phyloP scores from a whole-genome alignment of 2,113 vertebrate species.

The Eretmodus cyanostictus region DNA sequence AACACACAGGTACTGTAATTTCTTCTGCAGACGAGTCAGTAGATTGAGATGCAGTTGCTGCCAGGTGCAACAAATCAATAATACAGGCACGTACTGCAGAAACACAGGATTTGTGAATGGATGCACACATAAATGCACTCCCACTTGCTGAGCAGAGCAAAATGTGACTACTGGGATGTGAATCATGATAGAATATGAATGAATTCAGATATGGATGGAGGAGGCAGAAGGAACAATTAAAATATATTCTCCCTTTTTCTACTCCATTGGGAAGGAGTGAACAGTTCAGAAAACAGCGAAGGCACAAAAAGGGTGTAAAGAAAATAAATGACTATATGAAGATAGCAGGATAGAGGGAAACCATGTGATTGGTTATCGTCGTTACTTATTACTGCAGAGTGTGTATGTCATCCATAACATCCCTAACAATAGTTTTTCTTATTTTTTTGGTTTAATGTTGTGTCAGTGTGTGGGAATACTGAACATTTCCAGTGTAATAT shows the following conservation, averaged over 20 bases:
- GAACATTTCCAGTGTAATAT: not conserved
- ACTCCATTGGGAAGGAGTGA: not conserved
- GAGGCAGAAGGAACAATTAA: not conserved
- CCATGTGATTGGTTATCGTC: not conserved
- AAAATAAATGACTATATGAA: not conserved
- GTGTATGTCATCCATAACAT: not conserved
- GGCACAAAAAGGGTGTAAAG: not conserved
- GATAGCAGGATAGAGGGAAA: not conserved
- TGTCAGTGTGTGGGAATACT: not conserved
- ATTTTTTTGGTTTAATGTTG: not conserved
- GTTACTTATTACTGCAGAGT: not conserved
- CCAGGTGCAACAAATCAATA: not conserved
- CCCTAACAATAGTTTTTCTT: not conserved
- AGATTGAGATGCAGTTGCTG: not conserved
- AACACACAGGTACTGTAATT: not conserved
- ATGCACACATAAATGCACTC: not conserved
- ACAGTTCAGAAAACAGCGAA: not conserved
- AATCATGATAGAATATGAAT: not conserved
- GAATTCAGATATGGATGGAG: not conserved
- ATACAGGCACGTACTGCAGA: not conserved
- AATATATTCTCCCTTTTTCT: not conserved
- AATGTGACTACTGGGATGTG: not conserved
- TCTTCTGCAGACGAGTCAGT: not conserved
- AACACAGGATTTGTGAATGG: slow-evolving; percentile 21
- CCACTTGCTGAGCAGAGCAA: not conserved